Conservation (phyloP, 2,888 invertebrate species). For the Dryocosmus kuriphilus region DNA sequence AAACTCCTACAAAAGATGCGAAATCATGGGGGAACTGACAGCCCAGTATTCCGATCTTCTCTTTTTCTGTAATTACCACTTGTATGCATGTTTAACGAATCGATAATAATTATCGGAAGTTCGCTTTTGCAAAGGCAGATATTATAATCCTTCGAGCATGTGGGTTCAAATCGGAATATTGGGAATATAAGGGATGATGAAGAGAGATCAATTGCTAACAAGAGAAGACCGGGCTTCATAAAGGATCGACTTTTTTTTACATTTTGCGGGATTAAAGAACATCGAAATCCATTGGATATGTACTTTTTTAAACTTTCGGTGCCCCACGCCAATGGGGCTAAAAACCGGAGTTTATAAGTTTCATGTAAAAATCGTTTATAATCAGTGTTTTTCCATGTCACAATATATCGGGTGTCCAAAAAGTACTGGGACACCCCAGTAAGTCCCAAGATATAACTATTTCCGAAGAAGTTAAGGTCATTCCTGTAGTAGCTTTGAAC, state of each 20-base stretch:
- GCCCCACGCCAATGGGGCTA: too few relatives aligned
- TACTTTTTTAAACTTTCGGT: too few relatives aligned
- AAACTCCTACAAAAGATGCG: conserved; percentile 69
- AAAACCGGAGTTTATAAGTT: too few relatives aligned
- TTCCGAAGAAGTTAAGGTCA: too few relatives aligned
- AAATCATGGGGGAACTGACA: conserved; percentile 54
- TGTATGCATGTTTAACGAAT: conserved; percentile 38
- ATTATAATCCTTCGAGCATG: conserved; percentile 27
- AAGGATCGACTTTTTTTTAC: background rate
- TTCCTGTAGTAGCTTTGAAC: too few relatives aligned
- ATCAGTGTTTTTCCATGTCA: too few relatives aligned
- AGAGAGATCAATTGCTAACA: background rate
- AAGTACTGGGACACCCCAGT: too few relatives aligned
- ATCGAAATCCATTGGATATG: too few relatives aligned
- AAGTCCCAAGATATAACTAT: too few relatives aligned
- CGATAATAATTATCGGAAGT: conserved; percentile 39
- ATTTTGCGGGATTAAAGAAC: background rate
- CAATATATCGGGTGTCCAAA: too few relatives aligned
- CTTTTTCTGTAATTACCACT: conserved; percentile 32
- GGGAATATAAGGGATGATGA: background rate
- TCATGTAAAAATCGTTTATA: too few relatives aligned
- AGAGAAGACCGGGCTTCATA: background rate
- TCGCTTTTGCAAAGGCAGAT: conserved; percentile 8
- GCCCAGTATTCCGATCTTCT: conserved; percentile 48
- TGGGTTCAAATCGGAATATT: background rate